Base-by-base conservation (phyloP, 2,797 vertebrate genomes). In the Melopsittacus undulatus region DNA sequence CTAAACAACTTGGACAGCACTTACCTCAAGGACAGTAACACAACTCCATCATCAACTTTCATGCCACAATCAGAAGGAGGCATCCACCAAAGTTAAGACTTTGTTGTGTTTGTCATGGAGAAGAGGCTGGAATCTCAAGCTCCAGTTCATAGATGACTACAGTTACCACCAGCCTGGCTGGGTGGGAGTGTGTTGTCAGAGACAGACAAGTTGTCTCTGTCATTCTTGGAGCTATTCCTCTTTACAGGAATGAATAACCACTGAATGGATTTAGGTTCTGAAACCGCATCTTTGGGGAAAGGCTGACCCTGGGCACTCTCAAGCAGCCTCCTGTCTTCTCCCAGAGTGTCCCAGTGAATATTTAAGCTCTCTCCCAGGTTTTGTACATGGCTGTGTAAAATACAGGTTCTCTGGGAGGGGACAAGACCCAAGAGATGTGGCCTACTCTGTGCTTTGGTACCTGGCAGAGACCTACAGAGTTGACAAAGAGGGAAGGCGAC, bases 171-270 rank as follows among this genome's bases (percentile, higher is more conserved):
- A 95, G 92, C 69, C 90, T 69, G 91, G 76, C 9, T 56, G 95
- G 95, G 95, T 96, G 90, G 94, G 93, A 94, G 87, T 66, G 67
- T 81, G 85, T 76, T 95, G 90, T 92, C 93, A 94, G 83, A 91
- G 85, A 43, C 67, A 72, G 90, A 64, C 87, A 89, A 74, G 59
- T 82, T 84, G 51, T 74, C 86, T 80, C 81, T 22, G 29, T 66
- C 80, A 27, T 46, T 61, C 67, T 56, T 66, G 46, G 54, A 89
- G 46, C 59, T 69, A 8, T 38, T 78, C 26, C 72, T 89, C 78
- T 87, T 92, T 6, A 32, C 67, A n/a, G 74, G 56, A 83, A 67
- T 64, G 86, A 93, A 34, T 79, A 95, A 89, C 61, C 61, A 23
- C 64, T 3, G 34, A 48, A 20, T 19, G 67, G 86, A 67, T 64